Base-by-base conservation (phyloP, 2,888 invertebrate genomes). In the Exocentrus adspersus region DNA sequence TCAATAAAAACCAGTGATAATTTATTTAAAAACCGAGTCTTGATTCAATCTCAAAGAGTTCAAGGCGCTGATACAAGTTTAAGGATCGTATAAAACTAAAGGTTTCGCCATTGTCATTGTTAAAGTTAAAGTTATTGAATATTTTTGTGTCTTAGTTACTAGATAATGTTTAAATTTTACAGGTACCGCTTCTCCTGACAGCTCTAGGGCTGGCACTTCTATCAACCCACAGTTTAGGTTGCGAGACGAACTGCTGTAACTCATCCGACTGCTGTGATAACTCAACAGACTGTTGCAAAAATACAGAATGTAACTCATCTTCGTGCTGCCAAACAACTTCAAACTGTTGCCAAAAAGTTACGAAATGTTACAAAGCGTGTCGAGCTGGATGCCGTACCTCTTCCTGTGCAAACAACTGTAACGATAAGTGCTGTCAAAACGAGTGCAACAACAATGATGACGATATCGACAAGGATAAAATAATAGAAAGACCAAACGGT, bases 271-370 rank as follows among this genome's bases (percentile, higher is more conserved):
- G 37, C 12, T 37, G 37, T 37, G 3, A 37, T 12, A n/a, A 37
- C 2, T 37, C n/a, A n/a, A 5, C 2, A n/a, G 6, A n/a, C 37
- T 37, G 37, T 12, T 24, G 24, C 7, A 24, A 24, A 24, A 24
- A 24, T 7, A 24, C 37, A 37, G 12, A 37, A 3, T 24, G 24
- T 7, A 24, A 24, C 24, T 45, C 48, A 10, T 19, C 32, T 1
- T 16, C 9, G n/a, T 41, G 41, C 14, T 53, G 52, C 12, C 37
- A 52, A 19, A 1, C 52, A n/a, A 32, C 52, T 1, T 37, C 52
- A 3, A 30, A n/a, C 19, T 51, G 50, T 16, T 17, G 50, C 19
- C n/a, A 51, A 3, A 51, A n/a, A 2, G 12, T 17, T n/a, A n/a
- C 48, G n/a, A 48, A 7, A 6, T 48, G 48, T 48, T n/a, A 12